Base-by-base conservation (phyloP, 2,113 vertebrate species). In the Lontra canadensis region DNA sequence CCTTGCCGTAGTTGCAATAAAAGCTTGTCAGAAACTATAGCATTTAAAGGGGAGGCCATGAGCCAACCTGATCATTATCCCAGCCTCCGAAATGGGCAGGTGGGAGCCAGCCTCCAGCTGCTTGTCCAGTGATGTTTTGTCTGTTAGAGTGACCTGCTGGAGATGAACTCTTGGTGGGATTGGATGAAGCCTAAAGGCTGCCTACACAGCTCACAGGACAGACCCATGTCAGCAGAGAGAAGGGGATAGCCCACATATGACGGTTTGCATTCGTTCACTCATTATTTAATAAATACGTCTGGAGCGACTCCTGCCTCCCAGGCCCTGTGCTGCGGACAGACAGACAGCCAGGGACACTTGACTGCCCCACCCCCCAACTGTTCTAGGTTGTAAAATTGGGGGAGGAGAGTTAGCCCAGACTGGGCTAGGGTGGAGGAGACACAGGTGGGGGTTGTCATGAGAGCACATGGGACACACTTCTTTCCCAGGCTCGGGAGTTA, bases 381-480 rank as follows among this genome's bases (percentile, higher is more conserved):
- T 44, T 26, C 31, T 29, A 69, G n/a, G 29, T 29, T 86, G 69
- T 42, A 67, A 42, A 94, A 59, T 14, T 65, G 1, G 34, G 12
- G 13, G 6, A 2, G 9, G 4, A 8, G 59, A 6, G 4, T 2
- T n/a, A 26, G 7, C 52, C 73, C 34, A 74, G 49, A 31, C 49
- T 55, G 13, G 31, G 76, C 55, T n/a, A 6, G 17, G 21, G 39
- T 55, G 49, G 3, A 55, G 44, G 74, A 63, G 20, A 10, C 13
- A 5, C 29, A 31, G 1, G 5, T 1, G 0, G 1, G 5, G 1
- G 7, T 36, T 93, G n/a, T 63, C 12, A 18, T 1, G 1, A 57
- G 63, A 82, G 57, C 34, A 18, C 9, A 18, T 9, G 39, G 69
- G 29, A 81, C 39, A 12, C 6, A 0, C 10, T 23, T 31, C 44